phyloP scores from a whole-genome alignment of 1,140 invertebrate species.

The Archegozetes longisetosus region DNA sequence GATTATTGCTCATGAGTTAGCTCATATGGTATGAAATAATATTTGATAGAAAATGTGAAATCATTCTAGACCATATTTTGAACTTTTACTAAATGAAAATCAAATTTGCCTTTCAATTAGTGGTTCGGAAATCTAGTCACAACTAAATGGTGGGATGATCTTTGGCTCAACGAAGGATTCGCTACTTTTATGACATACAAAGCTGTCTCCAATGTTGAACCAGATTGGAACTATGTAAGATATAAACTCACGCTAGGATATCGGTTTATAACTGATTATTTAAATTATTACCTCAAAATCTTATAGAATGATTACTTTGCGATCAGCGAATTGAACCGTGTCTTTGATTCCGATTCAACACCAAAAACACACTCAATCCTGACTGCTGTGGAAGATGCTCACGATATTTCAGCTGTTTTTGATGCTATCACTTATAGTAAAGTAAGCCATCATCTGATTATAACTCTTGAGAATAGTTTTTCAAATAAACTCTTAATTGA shows the following conservation, averaged over 20 bases:
- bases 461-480: neutral
- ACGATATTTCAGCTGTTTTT: conserved; percentile 33
- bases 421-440: conserved; percentile 34
- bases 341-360: conserved; percentile 46
- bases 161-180: conserved; percentile 85
- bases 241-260: neutral
- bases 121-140: conserved; percentile 64
- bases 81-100: neutral
- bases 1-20: conserved; percentile 15
- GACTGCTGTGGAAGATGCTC: conserved; percentile 34
- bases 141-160: conserved; percentile 66
- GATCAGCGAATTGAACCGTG: neutral
- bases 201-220: conserved; percentile 47
- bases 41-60: neutral
- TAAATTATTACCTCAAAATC: neutral
- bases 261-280: neutral
- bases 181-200: conserved; percentile 69
- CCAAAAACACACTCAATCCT: conserved; percentile 72
- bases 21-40: conserved; percentile 3
- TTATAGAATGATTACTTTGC: conserved; percentile 10
- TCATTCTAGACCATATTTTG: neutral
- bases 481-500: neutral
- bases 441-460: neutral
- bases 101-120: conserved; percentile 27
- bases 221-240: conserved; percentile 29